Percentiles rank a stretch among this genome's conserved stretches.
phyloP scores from a whole-genome alignment of 1,140 invertebrate genomes.

The Lepidurus arcticus region DNA sequence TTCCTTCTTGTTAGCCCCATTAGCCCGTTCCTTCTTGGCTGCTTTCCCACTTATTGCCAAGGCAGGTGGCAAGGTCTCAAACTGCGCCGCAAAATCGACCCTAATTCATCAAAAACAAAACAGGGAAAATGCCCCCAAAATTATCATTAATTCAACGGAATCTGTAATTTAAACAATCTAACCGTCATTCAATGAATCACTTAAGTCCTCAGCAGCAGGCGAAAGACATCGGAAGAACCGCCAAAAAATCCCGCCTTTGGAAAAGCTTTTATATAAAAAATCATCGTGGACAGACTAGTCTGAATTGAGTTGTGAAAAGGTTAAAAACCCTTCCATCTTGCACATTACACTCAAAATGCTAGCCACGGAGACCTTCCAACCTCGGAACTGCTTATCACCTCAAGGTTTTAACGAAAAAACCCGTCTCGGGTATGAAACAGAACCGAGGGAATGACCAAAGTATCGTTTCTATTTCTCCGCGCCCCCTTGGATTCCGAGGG shows the following conservation, averaged over 20 bases:
- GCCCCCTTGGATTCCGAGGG: constrained; percentile 28
- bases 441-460: neutral
- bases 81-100: constrained; percentile 59
- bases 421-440: neutral
- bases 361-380: constrained; percentile 34
- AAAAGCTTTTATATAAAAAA: neutral
- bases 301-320: constrained; percentile 33
- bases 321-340: constrained; percentile 28
- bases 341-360: constrained; percentile 33
- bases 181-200: neutral
- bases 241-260: neutral
- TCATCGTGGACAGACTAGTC: constrained; percentile 31
- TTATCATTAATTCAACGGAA: constrained; percentile 34
- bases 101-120: constrained; percentile 40
- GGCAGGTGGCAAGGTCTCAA: constrained; percentile 55
- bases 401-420: neutral
- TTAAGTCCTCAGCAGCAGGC: neutral
- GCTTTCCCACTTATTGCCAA: constrained; percentile 41
- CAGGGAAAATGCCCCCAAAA: constrained; percentile 53
- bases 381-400: constrained; percentile 25
- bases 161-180: neutral
- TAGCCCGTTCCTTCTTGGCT: constrained; percentile 41
- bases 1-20: constrained; percentile 32
- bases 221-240: neutral
- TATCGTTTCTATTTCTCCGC: constrained; percentile 32